A percentile compares a stretch with the other conserved stretches of the same genome.
These are phyloP conservation scores for Pleuronectes platessa DNA, from an alignment of 2,113 vertebrate genomes.

Conservation along the genomic window DNA sequence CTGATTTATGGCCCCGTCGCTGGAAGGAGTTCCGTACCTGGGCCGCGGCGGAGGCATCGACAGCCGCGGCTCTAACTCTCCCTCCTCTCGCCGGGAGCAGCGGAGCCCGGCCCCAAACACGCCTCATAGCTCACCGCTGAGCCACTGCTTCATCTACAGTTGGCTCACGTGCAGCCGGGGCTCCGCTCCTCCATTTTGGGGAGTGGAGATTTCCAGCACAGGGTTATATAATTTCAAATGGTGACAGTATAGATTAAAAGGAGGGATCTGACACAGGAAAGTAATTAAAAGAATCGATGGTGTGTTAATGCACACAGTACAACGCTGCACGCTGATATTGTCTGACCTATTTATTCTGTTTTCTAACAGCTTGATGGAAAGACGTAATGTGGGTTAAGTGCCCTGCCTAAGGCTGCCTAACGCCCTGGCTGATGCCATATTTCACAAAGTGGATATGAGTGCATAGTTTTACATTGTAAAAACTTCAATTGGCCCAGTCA, in stretches of 20 bases:
- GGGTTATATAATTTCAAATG: constrained; percentile 63
- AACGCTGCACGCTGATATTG: constrained; percentile 37
- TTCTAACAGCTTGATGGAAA: constrained; percentile 36
- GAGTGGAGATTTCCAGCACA: constrained; percentile 55
- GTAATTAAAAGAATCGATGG: constrained; percentile 54
- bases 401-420: constrained; percentile 37
- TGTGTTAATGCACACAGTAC: constrained; percentile 27
- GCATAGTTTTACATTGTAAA: constrained; percentile 40
- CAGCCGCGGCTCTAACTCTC: constrained; percentile 37
- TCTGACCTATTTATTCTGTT: constrained; percentile 61
- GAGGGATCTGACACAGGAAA: constrained; percentile 17
- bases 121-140: constrained; percentile 66
- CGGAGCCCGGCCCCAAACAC: constrained; percentile 55
- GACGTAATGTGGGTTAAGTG: constrained; percentile 68
- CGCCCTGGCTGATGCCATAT: constrained; percentile 28
- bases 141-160: constrained; percentile 72
- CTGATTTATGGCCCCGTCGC: constrained; percentile 74
- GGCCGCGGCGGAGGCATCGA: constrained; percentile 31
- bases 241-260: constrained; percentile 48
- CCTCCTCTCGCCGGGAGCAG: constrained; percentile 33
- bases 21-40: constrained; percentile 63
- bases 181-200: constrained; percentile 73
- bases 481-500: constrained; percentile 41
- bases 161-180: constrained; percentile 68
- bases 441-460: constrained; percentile 43